Base-by-base conservation (phyloP, 30 jellyfish, hydroid and myxozoan species). In the Nemopilema nomurai region DNA sequence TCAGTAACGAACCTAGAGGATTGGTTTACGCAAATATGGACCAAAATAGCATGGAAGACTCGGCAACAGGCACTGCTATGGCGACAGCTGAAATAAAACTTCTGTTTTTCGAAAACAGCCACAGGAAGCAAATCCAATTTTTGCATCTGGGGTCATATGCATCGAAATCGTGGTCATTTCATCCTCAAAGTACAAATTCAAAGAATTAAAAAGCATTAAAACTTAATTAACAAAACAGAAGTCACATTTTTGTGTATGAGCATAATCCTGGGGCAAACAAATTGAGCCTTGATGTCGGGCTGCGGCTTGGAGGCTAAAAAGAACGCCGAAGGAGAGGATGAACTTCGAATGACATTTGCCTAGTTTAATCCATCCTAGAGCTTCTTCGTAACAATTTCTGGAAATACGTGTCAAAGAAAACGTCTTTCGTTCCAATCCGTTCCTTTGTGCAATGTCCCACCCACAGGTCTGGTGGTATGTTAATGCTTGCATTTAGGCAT, bases 161-260 rank as follows among this genome's bases (percentile, higher is more conserved):
- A 41, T 41, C 57, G 28, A 1, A 53, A 41, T 24, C 20, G 13
- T n/a, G 4, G 49, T 71, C 24, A 27, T 41, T 17, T 26, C 66
- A 62, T 79, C 89, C 89, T 63, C 89, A 79, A 79, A 8, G 89
- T 66, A 67, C 41, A 67, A 57, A n/a, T 66, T 31, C 72, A 41
- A 64, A 20, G 89, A 65, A 79, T 79, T 79, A 79, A 79, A 79
- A 29, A 25, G 89, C 68, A 79, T 79, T 79, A 65, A 79, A 79
- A 18, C 89, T 64, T 64, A 79, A 64, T 79, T 79, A 79, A 64
- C 81, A 79, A 79, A 79, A 79, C 89, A 20, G 80, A 20, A 25
- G 50, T 19, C 79, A 66, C 23, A 68, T 65, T 67, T 79, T 31
- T 65, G 79, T 67, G 74, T 81, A 49, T 57, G 23, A 64, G 16